Evolutionary conservation across 2,888 invertebrate species (phyloP), one percentile per base, ranked within the genome.

Genomic region (Pherbina coryleti): DNA sequence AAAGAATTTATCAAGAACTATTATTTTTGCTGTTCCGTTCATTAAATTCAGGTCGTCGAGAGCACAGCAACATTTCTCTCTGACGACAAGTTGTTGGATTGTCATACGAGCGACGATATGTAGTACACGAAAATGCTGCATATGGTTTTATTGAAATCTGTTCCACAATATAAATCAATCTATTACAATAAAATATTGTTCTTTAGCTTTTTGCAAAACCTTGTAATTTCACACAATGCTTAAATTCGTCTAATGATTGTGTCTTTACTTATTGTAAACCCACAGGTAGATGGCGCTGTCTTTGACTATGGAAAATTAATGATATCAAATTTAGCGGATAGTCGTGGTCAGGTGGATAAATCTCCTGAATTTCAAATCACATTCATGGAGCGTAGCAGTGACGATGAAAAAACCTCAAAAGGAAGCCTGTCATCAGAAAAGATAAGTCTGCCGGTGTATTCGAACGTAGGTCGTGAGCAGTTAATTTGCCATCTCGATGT

Each of bases 401-500:
- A 49, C 7, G 57, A 77, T 9, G n/a, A 55, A 9, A 67, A 25
- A 25, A 55, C 11, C 4, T 14, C 14, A 31, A 49, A 51, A n/a
- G 49, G 51, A 25, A 25, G 17, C 1, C 34, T 5, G 0, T 5
- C 67, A 5, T 62, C 28, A 28, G 81, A 78, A 0, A 64, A 67
- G 9, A 80, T 69, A 11, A 81, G 79, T 66, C 69, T 89, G n/a
- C 90, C 90, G 0, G 78, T 90, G 0, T 90, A 90, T 78, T 82
- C 87, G 7, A 85, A 86, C 51, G 79, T 79, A 3, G 82, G 83
- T 19, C 83, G 90, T 0, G 87, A 88, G 31, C 84, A 83, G n/a
- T 71, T 89, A 0, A 84, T 90, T 37, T 89, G 89, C 51, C 84
- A 86, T 37, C 75, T 90, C 28, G 84, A 86, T 28, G 79, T 89